phyloP scores from a whole-genome alignment of 35 echinoderm and acorn worm genomes.

The Ophiothrix spiculata region DNA sequence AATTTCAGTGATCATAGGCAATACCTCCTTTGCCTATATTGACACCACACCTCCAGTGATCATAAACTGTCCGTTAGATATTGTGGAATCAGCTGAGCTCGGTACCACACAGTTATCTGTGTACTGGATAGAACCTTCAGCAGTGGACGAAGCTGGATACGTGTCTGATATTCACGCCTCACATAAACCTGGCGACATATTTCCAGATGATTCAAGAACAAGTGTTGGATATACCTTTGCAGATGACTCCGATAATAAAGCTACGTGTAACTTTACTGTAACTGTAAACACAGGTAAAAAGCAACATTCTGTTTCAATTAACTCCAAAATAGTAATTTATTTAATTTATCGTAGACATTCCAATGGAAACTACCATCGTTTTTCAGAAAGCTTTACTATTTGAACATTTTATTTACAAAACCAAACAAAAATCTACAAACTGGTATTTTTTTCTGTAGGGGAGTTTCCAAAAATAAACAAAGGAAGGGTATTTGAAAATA shows the following conservation, averaged over 20 bases:
- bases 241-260: conserved; percentile 12
- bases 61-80: neutral
- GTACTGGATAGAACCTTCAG: neutral
- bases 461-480: no score
- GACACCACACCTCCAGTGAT: neutral
- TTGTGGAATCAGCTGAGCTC: neutral
- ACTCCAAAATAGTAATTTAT: no score
- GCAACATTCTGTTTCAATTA: no score
- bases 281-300: no score
- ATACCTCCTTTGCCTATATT: conserved; percentile 11
- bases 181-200: neutral
- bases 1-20: neutral
- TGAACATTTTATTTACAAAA: no score
- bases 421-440: no score
- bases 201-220: neutral
- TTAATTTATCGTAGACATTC: no score
- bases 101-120: neutral
- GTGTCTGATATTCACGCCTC: neutral
- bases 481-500: no score
- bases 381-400: no score
- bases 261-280: conserved; percentile 21
- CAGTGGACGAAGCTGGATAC: neutral
- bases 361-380: no score
- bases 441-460: no score
- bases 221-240: conserved; percentile 25